Evolutionary conservation across 2,888 invertebrate genomes (phyloP).

Genomic region (Antheraea assamensis): DNA sequence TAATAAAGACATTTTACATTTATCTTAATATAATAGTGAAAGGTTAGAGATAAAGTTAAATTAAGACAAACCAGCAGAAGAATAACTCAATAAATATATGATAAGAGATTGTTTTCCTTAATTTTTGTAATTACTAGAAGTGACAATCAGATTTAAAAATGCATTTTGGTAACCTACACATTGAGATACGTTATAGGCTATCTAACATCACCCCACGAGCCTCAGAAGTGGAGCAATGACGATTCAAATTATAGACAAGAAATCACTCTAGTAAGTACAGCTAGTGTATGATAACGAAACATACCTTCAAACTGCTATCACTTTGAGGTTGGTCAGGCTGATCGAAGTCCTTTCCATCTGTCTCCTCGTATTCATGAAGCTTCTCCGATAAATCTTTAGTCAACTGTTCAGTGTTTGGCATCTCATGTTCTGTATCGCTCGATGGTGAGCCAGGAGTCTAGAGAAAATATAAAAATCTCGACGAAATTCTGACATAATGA

Average conservation of each 20-base stretch:
- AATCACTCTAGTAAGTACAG: background rate
- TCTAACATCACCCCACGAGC: too few relatives aligned
- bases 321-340: constrained; percentile 35
- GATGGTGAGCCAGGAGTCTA: constrained; percentile 71
- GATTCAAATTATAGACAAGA: background rate
- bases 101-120: too few relatives aligned
- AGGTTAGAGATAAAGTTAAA: too few relatives aligned
- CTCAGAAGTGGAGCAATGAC: too few relatives aligned
- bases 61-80: too few relatives aligned
- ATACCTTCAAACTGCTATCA: constrained; percentile 56
- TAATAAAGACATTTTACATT: too few relatives aligned
- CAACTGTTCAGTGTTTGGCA: constrained; percentile 56
- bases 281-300: background rate
- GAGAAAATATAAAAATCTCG: background rate
- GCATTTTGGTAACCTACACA: too few relatives aligned
- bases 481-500: background rate
- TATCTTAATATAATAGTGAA: too few relatives aligned
- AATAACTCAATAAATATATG: too few relatives aligned
- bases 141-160: too few relatives aligned
- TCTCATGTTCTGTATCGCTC: constrained; percentile 59
- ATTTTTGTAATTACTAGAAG: too few relatives aligned
- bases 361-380: constrained; percentile 60
- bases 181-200: too few relatives aligned
- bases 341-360: constrained; percentile 49
- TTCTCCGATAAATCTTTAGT: constrained; percentile 62